A percentile compares a stretch with the other conserved stretches of the same genome.
Evolutionary conservation across 92 coral and sea anemone species (phyloP).

Genomic region (Paramuricea clavata): DNA sequence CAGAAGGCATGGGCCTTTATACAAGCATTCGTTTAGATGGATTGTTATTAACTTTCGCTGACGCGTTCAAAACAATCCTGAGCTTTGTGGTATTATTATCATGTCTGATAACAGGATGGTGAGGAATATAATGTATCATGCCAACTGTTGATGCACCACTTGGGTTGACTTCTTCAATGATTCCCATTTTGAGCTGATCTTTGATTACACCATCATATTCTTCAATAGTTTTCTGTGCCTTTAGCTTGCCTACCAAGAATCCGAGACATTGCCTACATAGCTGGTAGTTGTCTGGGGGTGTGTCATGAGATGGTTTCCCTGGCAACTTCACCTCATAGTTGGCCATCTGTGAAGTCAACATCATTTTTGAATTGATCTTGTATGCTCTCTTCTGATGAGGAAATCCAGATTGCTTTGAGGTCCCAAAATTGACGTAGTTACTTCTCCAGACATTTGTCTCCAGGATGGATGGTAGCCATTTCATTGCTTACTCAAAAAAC

Average conservation of each 20-base stretch:
- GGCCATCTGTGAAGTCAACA: slow-evolving; percentile 57
- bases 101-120: slow-evolving; percentile 56
- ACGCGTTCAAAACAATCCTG: slow-evolving; percentile 62
- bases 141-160: slow-evolving; percentile 13
- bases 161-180: slow-evolving; percentile 47
- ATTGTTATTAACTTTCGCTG: slow-evolving; percentile 41
- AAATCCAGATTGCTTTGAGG: slow-evolving; percentile 32
- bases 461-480: background rate
- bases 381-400: background rate
- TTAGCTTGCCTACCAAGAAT: slow-evolving; percentile 50
- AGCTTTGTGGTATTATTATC: slow-evolving; percentile 63
- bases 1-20: slow-evolving; percentile 52
- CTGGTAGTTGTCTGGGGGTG: slow-evolving; percentile 51
- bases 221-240: slow-evolving; percentile 53
- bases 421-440: slow-evolving; percentile 29
- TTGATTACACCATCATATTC: too few relatives aligned
- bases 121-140: slow-evolving; percentile 52
- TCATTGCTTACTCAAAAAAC: background rate
- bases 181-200: slow-evolving; percentile 58
- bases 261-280: slow-evolving; percentile 52
- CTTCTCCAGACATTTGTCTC: slow-evolving; percentile 4
- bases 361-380: slow-evolving; percentile 43
- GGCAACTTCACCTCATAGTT: slow-evolving; percentile 71
- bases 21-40: slow-evolving; percentile 55
- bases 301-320: slow-evolving; percentile 57